A percentile compares a stretch with the other conserved stretches of the same genome.
phyloP scores from a whole-genome alignment of 2,113 vertebrate genomes.

The Albula glossodonta region DNA sequence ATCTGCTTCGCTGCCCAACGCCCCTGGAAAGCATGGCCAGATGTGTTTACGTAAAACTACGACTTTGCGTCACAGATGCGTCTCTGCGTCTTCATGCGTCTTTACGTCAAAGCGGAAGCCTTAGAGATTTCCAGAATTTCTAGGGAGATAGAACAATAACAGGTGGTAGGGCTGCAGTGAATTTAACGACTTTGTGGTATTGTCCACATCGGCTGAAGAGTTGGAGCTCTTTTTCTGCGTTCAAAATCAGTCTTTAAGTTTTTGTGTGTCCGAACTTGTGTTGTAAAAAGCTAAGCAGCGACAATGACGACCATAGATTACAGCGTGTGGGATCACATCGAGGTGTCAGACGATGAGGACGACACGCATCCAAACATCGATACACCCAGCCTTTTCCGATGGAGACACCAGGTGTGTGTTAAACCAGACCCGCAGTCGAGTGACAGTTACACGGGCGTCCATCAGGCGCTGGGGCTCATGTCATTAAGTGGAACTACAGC shows the following conservation, averaged over 20 bases:
- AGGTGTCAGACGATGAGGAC: conserved; percentile 90
- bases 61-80: neutral
- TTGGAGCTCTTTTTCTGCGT: neutral
- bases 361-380: conserved; percentile 86
- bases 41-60: neutral
- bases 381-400: conserved; percentile 84
- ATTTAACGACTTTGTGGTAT: neutral
- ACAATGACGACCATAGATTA: conserved; percentile 82
- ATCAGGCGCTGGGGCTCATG: neutral
- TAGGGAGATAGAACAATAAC: neutral
- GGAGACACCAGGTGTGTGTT: conserved; percentile 84
- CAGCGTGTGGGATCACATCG: conserved; percentile 89
- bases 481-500: neutral
- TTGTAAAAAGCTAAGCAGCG: neutral
- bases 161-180: neutral
- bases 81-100: neutral
- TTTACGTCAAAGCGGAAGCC: conserved; percentile 11
- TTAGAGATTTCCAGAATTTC: conserved; percentile 21
- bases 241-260: neutral
- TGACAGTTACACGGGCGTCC: neutral
- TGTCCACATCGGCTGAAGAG: neutral
- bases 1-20: too few relatives aligned
- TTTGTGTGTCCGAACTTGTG: neutral
- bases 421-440: neutral
- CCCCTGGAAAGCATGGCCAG: neutral